Base-by-base conservation (phyloP, 2,888 invertebrate species). In the Spicauda simplicius region DNA sequence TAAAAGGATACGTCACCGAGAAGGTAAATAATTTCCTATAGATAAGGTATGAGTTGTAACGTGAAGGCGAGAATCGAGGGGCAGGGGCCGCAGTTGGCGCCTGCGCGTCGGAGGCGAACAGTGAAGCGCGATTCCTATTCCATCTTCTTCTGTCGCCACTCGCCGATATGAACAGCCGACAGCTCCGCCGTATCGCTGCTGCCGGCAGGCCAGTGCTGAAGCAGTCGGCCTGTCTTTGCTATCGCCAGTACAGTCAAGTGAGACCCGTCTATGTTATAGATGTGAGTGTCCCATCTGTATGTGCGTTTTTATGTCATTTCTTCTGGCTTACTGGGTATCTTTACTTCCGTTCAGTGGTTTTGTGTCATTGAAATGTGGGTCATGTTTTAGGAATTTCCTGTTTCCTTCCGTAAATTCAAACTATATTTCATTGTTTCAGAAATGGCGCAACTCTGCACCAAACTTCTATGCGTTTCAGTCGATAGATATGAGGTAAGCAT, bases 401-500 rank as follows among this genome's bases (percentile, higher is more conserved):
- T 33, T 33, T 33, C 6, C 33, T 33, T 33, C 10, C 7, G 1
- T 33, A 10, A 1, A 33, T 33, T 33, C 33, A 33, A 10, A 33
- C 1, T 33, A 10, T 10, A 33, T 33, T 48, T 64, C 54, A 65
- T 76, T 77, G 72, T 92, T 92, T 72, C 91, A 93, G 93, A 91
- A 91, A 87, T 93, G 93, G 93, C 85, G 93, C 70, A 89, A 91
- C 74, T 91, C 92, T 16, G 90, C 91, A 67, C 91, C 90, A 6
- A 86, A 83, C 74, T 93, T 93, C 80, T 93, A 93, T 77, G 87
- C 92, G 45, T 84, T 87, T 53, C 92, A 93, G 75, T 87, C 90
- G 56, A 79, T 91, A 71, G 93, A 92, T 74, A 83, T 88, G 81
- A 90, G 92, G 92, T 92, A 86, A 77, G 79, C 20, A 25, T 80